Evolutionary conservation across 2,888 invertebrate species (phyloP).

Genomic region (Poecilobothrus nobilitatus): DNA sequence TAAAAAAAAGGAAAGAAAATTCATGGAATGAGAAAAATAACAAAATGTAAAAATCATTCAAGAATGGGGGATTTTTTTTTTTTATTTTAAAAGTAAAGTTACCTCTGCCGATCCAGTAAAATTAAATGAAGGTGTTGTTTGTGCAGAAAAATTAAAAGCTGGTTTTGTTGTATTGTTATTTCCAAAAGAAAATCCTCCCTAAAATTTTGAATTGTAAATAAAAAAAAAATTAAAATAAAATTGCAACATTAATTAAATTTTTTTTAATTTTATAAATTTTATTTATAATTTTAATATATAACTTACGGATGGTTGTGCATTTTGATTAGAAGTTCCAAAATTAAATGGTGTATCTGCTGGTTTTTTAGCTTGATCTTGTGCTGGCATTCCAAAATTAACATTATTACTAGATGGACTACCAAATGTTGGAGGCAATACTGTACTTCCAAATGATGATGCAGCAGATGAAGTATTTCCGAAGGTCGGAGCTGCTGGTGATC

Average conservation of each 20-base stretch:
- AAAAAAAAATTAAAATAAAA: neutral
- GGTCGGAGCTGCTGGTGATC: constrained; percentile 16
- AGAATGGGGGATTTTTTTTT: no score
- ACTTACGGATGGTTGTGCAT: constrained; percentile 9
- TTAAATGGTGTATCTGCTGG: constrained; percentile 25
- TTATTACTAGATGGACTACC: constrained; percentile 19
- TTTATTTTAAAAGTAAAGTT: constrained; percentile 11
- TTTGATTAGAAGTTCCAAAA: constrained; percentile 24
- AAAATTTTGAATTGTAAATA: constrained; percentile 1
- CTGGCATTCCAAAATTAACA: constrained; percentile 10
- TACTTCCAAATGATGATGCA: constrained; percentile 24
- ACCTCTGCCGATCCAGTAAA: constrained; percentile 21
- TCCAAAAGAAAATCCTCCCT: constrained; percentile 26
- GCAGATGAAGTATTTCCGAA: constrained; percentile 25
- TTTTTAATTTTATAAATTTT: no score
- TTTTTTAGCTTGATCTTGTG: constrained; percentile 27
- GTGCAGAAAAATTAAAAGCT: constrained; percentile 26
- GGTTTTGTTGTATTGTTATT: constrained; percentile 25
- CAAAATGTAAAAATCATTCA: neutral
- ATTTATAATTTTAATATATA: neutral
- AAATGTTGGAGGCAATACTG: constrained; percentile 20
- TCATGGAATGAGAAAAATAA: neutral
- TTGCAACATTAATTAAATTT: neutral
- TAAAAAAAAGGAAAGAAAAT: neutral
- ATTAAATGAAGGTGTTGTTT: constrained; percentile 18